Base-by-base conservation (phyloP, 2,797 vertebrate species). In the Chrosomus eos region DNA sequence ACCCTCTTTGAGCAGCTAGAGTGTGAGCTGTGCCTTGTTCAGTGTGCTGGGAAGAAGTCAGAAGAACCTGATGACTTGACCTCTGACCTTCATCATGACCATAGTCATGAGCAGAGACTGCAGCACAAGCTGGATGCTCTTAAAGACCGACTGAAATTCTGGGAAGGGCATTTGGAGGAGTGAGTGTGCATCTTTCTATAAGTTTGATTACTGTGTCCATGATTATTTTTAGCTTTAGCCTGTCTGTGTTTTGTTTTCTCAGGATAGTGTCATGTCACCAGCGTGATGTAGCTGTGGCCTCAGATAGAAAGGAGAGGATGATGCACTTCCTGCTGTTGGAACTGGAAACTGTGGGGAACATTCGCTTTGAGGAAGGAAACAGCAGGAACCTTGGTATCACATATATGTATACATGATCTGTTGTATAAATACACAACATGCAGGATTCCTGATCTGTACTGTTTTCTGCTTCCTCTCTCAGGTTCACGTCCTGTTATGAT, bases 281-380 rank as follows among this genome's bases (percentile, higher is more conserved):
- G 88, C 81, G 7, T 26, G 90, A 95, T 86, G 84, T 95, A 84
- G 89, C 89, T 81, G 92, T 90, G 83, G 95, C 92, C 66, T 94
- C 92, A 82, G 90, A 89, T 79, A 93, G 83, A 70, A 95, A 93
- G 81, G 89, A 93, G 72, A 90, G 95, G 51, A 89, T 91, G 10
- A 90, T 94, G 70, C 92, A 94, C 8, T 96, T 97, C 90, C 92
- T 97, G 76, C 82, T 95, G 87, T 94, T 93, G 85, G 95, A 97
- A 90, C 90, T 97, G 40, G 95, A 98, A 92, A 96, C 94, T 33
- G 95, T 96, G 83, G 96, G 96, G 87, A 98, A 97, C 83, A 94
- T 95, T 89, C 94, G 93, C 72, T 96, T 98, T 90, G 96, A 98
- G 88, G 95, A 97, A 89, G 96, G 94, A 82, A 93, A 93, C 86